These are phyloP conservation scores for Trididemnum nubilum DNA, from an alignment of 23 tunicate genomes.

Conservation along the genomic window DNA sequence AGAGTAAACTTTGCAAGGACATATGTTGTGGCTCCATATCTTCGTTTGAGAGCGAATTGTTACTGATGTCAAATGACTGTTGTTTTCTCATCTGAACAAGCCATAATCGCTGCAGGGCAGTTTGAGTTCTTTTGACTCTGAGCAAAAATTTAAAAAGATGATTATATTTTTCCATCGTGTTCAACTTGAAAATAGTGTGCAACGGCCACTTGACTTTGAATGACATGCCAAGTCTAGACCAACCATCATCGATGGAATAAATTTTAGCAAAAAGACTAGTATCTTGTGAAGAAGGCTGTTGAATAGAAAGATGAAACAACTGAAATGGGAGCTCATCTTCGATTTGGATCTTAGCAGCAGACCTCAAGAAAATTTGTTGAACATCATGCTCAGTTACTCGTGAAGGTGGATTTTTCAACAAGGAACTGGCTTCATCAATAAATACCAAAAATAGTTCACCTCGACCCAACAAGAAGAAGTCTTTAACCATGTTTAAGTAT, in stretches of 20 bases:
- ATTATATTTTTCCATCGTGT: constrained; percentile 71
- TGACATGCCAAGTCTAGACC: constrained; percentile 78
- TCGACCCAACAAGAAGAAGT: constrained; percentile 79
- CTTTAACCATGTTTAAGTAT: constrained; percentile 69
- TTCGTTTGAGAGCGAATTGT: background rate
- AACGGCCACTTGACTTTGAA: constrained; percentile 92
- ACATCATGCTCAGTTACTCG: constrained; percentile 88
- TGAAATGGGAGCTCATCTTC: constrained; percentile 77
- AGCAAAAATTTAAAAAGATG: constrained; percentile 79
- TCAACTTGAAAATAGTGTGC: constrained; percentile 80
- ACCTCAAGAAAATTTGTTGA: constrained; percentile 74
- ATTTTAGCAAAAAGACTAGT: constrained; percentile 30
- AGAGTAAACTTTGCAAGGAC: constrained; percentile 33
- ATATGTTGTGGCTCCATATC: background rate
- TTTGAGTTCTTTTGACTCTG: constrained; percentile 70
- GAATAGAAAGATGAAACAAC: constrained; percentile 51
- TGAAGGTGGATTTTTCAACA: constrained; percentile 66
- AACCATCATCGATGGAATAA: constrained; percentile 57
- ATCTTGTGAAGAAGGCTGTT: background rate
- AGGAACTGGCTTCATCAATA: constrained; percentile 71
- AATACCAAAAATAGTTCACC: constrained; percentile 85
- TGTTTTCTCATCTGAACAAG: constrained; percentile 56
- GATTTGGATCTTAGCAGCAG: constrained; percentile 77
- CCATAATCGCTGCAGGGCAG: constrained; percentile 71
- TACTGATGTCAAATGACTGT: constrained; percentile 24